Evolutionary conservation across 2,888 invertebrate species (phyloP), one percentile per base, ranked within the genome.

Genomic region (Schizotus pectinicornis): DNA sequence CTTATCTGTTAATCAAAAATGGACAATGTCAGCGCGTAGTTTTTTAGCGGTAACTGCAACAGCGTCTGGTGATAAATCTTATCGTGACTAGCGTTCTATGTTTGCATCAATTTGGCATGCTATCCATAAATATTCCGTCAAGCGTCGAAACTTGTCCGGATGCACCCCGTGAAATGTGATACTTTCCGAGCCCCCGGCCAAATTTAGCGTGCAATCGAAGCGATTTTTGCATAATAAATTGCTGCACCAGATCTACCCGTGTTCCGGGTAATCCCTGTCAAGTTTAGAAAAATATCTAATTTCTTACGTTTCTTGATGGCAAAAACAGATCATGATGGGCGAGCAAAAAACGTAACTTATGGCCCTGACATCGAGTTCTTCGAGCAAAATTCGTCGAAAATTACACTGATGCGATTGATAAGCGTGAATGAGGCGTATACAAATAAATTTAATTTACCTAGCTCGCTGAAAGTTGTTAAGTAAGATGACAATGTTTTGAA

Each of bases 401-500:
- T 43, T 45, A 43, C 45, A 32, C 53, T 38, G 5, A 22, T 22
- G 22, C 22, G n/a, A n/a, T n/a, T n/a, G n/a, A n/a, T n/a, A n/a
- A n/a, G n/a, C n/a, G n/a, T n/a, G n/a, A n/a, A n/a, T n/a, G n/a
- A n/a, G n/a, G n/a, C 22, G 5, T 22, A 22, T 22, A 22, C 22
- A 47, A 49, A 52, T 34, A 48, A 50, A 41, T 50, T 52, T 53
- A 60, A 56, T 64, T 64, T 59, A 64, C 62, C 63, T 61, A 59
- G 54, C 57, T 52, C 50, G 48, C 55, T 45, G 42, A 39, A 67
- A 69, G 61, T 67, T 64, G 65, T 61, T 59, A 64, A 58, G 56
- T 59, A 64, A 58, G 56, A 69, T 61, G 71, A 70, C 71, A 71
- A 61, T 71, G 71, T 70, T 72, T 71, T 70, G 69, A 73, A 74